phyloP scores from a whole-genome alignment of 2,113 vertebrate species.

The Arothron firmamentum region DNA sequence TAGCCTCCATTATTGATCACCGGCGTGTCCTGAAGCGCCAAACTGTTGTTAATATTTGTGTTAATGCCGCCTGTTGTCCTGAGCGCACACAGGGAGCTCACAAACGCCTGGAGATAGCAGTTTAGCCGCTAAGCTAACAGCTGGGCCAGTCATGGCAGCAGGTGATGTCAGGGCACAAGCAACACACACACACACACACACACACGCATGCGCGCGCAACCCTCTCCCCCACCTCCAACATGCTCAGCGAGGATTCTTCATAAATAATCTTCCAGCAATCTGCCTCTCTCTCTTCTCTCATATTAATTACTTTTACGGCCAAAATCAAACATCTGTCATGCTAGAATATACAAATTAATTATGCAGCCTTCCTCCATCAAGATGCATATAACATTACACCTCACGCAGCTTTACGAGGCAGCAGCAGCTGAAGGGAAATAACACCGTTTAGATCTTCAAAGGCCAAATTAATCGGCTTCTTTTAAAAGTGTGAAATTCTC shows the following conservation, averaged over 20 bases:
- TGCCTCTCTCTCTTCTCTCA: conserved; percentile 74
- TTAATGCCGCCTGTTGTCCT: too few relatives aligned
- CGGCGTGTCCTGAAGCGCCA: conserved; percentile 6
- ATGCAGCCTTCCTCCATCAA: conserved; percentile 75
- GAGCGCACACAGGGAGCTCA: too few relatives aligned
- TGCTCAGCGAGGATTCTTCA: conserved; percentile 72
- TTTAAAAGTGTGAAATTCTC: conserved; percentile 8
- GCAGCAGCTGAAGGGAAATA: not conserved
- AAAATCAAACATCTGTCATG: conserved; percentile 82
- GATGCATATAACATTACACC: conserved; percentile 54
- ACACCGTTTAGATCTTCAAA: not conserved
- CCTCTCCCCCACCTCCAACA: conserved; percentile 34
- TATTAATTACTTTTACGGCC: conserved; percentile 80
- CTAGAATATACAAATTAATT: conserved; percentile 81
- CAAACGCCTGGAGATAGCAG: too few relatives aligned
- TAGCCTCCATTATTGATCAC: not conserved
- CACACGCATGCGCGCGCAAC: too few relatives aligned
- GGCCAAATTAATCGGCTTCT: not conserved
- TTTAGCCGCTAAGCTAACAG: conserved; percentile 51
- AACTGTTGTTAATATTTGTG: not conserved
- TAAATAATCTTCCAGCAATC: conserved; percentile 82
- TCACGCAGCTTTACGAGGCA: conserved; percentile 10
- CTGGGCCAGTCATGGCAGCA: conserved; percentile 64
- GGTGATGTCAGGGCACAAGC: conserved; percentile 59
- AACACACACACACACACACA: conserved; percentile 18